Conservation (phyloP, 1,140 invertebrate genomes). For the Tyrophagus putrescentiae region DNA sequence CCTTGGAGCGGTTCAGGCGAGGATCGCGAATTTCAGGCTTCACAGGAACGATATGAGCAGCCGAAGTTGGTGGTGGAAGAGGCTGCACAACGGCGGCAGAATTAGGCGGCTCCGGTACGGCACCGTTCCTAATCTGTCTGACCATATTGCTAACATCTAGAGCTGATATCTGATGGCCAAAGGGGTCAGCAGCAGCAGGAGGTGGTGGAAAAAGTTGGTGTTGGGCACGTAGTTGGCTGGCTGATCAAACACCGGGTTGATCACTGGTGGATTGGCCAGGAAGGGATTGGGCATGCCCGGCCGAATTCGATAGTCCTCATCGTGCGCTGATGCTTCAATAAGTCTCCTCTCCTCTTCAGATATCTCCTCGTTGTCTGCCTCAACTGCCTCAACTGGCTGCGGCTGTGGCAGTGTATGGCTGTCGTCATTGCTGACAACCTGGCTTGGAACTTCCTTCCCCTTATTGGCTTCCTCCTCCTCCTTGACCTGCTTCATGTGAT, state of each 20-base stretch:
- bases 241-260: neutral
- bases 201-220: neutral
- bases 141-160: neutral
- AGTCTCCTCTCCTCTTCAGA: constrained; percentile 16
- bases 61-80: neutral
- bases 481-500: neutral
- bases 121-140: neutral
- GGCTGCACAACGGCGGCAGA: neutral
- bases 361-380: neutral
- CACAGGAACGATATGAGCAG: neutral
- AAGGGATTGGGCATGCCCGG: neutral
- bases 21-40: constrained; percentile 2
- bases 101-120: neutral
- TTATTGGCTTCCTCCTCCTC: neutral
- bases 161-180: neutral
- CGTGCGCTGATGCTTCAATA: constrained; percentile 22
- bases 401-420: no score
- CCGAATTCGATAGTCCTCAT: constrained; percentile 21
- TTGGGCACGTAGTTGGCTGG: neutral
- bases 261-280: neutral
- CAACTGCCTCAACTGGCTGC: neutral
- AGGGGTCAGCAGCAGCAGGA: neutral
- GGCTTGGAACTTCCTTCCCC: neutral
- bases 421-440: no score
- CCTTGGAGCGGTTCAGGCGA: neutral